Evolutionary conservation across 2,797 vertebrate genomes (phyloP).

Genomic region (Peromyscus eremicus): DNA sequence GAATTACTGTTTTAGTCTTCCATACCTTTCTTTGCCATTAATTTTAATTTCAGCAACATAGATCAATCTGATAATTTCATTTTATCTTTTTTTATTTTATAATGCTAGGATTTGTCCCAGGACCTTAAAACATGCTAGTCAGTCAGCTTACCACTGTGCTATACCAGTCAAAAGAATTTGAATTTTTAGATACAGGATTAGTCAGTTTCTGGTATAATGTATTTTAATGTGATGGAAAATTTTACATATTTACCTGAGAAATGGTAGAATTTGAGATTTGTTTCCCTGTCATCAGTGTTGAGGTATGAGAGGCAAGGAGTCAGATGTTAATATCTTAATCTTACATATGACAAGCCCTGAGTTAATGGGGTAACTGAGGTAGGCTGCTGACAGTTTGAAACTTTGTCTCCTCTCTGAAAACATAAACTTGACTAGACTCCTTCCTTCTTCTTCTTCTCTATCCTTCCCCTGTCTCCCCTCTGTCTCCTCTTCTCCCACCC

Average conservation of each 20-base stretch:
- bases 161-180: conserved; percentile 14
- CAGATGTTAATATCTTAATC: neutral
- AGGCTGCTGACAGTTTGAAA: conserved; percentile 18
- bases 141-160: neutral
- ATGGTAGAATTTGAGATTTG: conserved; percentile 14
- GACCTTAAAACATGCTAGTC: neutral
- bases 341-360: neutral
- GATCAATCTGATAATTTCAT: conserved; percentile 27
- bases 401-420: conserved; percentile 43
- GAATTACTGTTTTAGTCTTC: conserved; percentile 47
- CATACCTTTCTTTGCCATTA: conserved; percentile 23
- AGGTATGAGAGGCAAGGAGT: neutral
- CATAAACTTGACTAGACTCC: neutral
- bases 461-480: neutral
- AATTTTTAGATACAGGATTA: conserved; percentile 37
- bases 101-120: neutral
- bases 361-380: conserved; percentile 34
- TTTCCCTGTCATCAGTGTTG: neutral
- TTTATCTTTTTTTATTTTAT: conserved; percentile 1
- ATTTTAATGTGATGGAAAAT: conserved; percentile 31
- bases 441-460: conserved; percentile 38
- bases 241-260: conserved; percentile 42
- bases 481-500: neutral
- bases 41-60: conserved; percentile 45
- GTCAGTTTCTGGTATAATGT: neutral